A percentile compares a stretch with the other conserved stretches of the same genome.
Evolutionary conservation across 1,140 invertebrate species (phyloP).

Genomic region (Bombus cullumanus): DNA sequence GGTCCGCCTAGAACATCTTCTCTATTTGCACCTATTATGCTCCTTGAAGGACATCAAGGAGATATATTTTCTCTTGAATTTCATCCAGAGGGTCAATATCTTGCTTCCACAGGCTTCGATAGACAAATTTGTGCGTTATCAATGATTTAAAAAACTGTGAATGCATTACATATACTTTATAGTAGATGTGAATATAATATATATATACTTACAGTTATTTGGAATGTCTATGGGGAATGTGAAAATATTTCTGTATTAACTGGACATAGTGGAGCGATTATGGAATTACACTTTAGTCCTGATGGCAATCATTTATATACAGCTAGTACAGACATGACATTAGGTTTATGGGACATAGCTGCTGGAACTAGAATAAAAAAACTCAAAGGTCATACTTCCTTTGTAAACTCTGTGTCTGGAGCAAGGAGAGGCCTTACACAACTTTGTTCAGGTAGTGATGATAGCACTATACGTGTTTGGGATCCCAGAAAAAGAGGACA

Average conservation of each 20-base stretch:
- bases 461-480: constrained; percentile 97
- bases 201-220: constrained; percentile 89
- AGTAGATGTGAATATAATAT: background rate
- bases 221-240: constrained; percentile 99
- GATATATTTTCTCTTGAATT: constrained; percentile 97
- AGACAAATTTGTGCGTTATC: constrained; percentile 92
- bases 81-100: constrained; percentile 96
- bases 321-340: constrained; percentile 96
- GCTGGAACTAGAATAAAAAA: constrained; percentile 95
- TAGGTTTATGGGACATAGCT: constrained; percentile 97
- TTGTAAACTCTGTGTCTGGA: constrained; percentile 92
- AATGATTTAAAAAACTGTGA: background rate
- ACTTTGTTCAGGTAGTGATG: constrained; percentile 97
- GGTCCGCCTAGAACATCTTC: constrained; percentile 93
- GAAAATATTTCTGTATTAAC: constrained; percentile 97
- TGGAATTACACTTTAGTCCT: constrained; percentile 97
- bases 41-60: constrained; percentile 97
- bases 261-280: constrained; percentile 97
- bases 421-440: constrained; percentile 94
- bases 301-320: constrained; percentile 96
- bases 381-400: constrained; percentile 94
- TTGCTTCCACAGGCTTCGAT: constrained; percentile 98
- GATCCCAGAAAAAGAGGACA: constrained; percentile 92
- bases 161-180: background rate
- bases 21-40: constrained; percentile 97